Evolutionary conservation across 2,888 invertebrate species (phyloP), one percentile per base, ranked within the genome.

Genomic region (Erebia aethiops): DNA sequence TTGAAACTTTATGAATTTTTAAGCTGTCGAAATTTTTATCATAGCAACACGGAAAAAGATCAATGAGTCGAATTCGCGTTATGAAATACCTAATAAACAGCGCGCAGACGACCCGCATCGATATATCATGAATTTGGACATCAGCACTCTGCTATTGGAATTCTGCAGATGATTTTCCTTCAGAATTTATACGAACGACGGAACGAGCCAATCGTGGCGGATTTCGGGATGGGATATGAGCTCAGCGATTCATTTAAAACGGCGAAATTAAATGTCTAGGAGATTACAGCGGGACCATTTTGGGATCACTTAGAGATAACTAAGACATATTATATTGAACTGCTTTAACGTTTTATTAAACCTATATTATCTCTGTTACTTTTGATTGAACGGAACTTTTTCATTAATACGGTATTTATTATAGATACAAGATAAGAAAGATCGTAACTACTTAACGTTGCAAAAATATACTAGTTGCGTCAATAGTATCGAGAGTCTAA

Each of bases 81-180:
- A 91, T 91, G 90, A 89, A 90, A 92, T 90, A 91, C 91, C 86
- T 90, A 86, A 91, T 90, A 91, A 90, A 91, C 90, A 92, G 81
- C 85, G 84, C 73, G 76, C 80, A 85, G 84, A 82, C 81, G 82
- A 58, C 82, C 76, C 81, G 82, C 81, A 77, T 80, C 91, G 86
- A 92, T 92, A 91, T 90, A 91, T 92, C 91, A 92, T 83, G 79
- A 82, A 84, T 89, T 87, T 86, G 87, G 90, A 90, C 91, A 88
- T 87, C 86, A 87, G 84, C 86, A 86, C 85, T 84, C 83, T 80
- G 80, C 84, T 87, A 90, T 90, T 91, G 87, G 87, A 87, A 89
- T 89, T 87, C 87, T 87, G 86, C 86, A 84, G 86, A 87, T 88
- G 87, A 87, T 86, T 82, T 87, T 86, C 84, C 82, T 83, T 82